Evolutionary conservation across 2,113 vertebrate genomes (phyloP), one percentile per base, ranked within the genome.

Genomic region (Hassar affinis): DNA sequence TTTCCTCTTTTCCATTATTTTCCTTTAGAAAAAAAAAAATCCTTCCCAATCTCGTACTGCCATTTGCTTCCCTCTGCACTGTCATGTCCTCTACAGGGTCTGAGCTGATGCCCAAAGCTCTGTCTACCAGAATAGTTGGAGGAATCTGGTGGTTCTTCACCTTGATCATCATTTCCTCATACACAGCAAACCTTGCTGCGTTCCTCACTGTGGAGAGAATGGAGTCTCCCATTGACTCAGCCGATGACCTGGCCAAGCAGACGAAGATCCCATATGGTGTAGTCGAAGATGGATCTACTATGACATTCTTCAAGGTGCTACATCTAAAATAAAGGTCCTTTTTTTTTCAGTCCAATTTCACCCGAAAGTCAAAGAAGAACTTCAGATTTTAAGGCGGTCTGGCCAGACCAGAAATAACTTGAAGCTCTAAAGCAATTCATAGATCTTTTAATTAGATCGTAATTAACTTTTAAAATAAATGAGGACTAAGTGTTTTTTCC

Each of bases 111-210:
- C 97, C 98, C 88, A 99, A 98, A 94, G 98, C 98, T 85, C 95
- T 99, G 86, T 99, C 98, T 80, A 99, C 98, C 87, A 97, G 98
- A 90, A 99, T 99, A 93, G 98, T 99, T 88, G 97, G 98, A 93
- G 98, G 98, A 91, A 99, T 99, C 96, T 99, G 98, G 98, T 99
- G 98, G 98, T 99, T 99, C 95, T 99, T 99, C 93, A 99, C 98
- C 90, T 96, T 99, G 93, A 99, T 99, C 95, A 98, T 99, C 94
- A 99, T 99, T 93, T 99, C 98, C 87, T 99, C 98, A 68, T 99
- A 99, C 83, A 99, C 98, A 86, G 98, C 98, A 92, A 99, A 99
- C 92, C 91, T 99, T 94, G 98, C 98, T 88, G 98, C 98, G 87
- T 99, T 99, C 94, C 96, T 99, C 92, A 99, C 98, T 81, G 98